Evolutionary conservation across 1,140 invertebrate genomes (phyloP), one percentile per base, ranked within the genome.

Genomic region (Listronotus oregonensis): DNA sequence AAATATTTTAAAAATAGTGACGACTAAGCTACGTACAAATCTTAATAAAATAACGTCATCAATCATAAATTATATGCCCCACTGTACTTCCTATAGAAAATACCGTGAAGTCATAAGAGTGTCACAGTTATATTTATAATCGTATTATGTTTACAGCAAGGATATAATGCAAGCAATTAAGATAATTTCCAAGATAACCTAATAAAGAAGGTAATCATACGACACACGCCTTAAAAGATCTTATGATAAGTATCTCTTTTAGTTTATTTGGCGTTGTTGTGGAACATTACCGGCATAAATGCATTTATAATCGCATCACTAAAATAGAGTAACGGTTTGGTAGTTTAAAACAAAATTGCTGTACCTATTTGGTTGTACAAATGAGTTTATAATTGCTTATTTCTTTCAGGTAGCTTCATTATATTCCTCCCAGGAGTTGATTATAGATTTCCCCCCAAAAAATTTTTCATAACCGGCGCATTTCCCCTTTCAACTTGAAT

Each of bases 171-270:
- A 37, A 37, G 52, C 52, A 55, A 55, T 55, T 55, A 55, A 55
- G 52, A 55, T 55, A 39, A 14, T 37, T n/a, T 18, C 12, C 52
- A 55, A 40, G 52, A 55, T 55, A 55, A 55, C 52, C 52, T 55
- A 55, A 55, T 55, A 55, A 55, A 55, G 52, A 55, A 15, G n/a
- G 37, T 55, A 55, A 55, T 55, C 52, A 39, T 55, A 55, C 52
- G 52, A 40, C 52, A 40, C 52, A 55, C 52, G 14, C 52, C 52
- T 55, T 17, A 55, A 55, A 40, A 18, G 32, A 18, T 55, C 14
- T 15, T 12, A 15, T 32, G 52, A 55, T 55, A 55, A 37, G 7
- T 9, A 55, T 55, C 52, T 37, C 34, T 9, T 12, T 15, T 15
- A 18, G 37, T 39, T 39, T 15, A 39, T 55, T 55, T 55, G 52